Evolutionary conservation across 2,888 invertebrate species (phyloP).

Genomic region (Aleiodes alternator): DNA sequence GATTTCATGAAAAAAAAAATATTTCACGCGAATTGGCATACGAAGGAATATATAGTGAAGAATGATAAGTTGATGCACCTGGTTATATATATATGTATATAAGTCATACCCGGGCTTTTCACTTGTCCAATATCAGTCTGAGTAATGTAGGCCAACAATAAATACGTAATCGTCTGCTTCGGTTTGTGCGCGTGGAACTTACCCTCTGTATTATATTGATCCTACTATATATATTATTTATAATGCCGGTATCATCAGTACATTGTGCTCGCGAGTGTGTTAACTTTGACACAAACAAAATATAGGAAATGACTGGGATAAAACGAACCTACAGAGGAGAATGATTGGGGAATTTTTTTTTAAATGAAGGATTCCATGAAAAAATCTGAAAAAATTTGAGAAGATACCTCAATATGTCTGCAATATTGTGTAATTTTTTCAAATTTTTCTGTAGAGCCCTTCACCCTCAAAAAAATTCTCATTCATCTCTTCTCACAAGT

Average conservation of each 20-base stretch:
- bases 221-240: conserved; percentile 68
- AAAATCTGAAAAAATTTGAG: too few relatives aligned
- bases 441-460: too few relatives aligned
- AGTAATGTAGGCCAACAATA: conserved; percentile 59
- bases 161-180: conserved; percentile 56
- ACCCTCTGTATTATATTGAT: conserved; percentile 64
- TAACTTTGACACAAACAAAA: conserved; percentile 1
- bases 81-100: neutral
- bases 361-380: too few relatives aligned
- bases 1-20: conserved; percentile 33
- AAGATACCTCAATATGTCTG: too few relatives aligned
- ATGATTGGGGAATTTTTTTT: too few relatives aligned
- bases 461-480: too few relatives aligned
- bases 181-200: conserved; percentile 35
- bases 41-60: conserved; percentile 11
- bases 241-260: conserved; percentile 52
- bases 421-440: too few relatives aligned
- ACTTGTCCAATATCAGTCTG: conserved; percentile 46
- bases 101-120: neutral
- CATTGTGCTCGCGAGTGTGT: conserved; percentile 8
- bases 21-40: neutral
- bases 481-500: too few relatives aligned
- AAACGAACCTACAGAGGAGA: too few relatives aligned
- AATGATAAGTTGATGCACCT: conserved; percentile 35
- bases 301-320: neutral